Evolutionary conservation across 2,888 invertebrate genomes (phyloP), one percentile per base, ranked within the genome.

Genomic region (Venusia cambrica): DNA sequence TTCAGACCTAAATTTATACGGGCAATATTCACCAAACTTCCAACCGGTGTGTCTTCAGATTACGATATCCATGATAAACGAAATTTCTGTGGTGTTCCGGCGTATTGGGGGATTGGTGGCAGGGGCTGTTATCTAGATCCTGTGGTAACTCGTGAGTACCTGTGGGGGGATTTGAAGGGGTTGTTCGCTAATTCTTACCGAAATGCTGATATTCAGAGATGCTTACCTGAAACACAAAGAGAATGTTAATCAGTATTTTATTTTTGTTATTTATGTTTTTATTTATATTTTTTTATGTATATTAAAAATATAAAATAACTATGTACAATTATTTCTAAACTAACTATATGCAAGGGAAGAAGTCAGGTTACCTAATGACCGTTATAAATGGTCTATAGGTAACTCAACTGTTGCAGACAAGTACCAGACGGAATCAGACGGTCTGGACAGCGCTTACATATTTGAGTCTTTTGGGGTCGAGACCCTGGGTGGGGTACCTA

Each of bases 31-130:
- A 4, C 4, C 7, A 18, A 39, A 15, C 31, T 39, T 5, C 13
- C 9, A 1, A 22, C 4, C 54, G 13, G 63, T 73, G 51, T 67
- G 72, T 71, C 53, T 12, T 72, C 67, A 73, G 69, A 73, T 70
- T 71, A 70, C 67, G 58, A 64, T 51, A 62, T 65, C 56, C 51
- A 49, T 41, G 55, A 41, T 52, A 58, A 53, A 48, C 45, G 57
- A 55, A 63, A 62, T 68, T 62, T 61, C 50, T 57, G 63, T 44
- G 60, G 58, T 54, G 61, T 63, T 66, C 64, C 59, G 57, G 54
- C 56, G 50, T 58, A 57, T 60, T 17, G 11, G 19, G 35, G 30
- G 30, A n/a, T 18, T 25, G 16, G 12, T 16, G 25, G 30, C 26
- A 30, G 27, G 21, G 26, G 29, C 9, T 19, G 28, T 35, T 35